Evolutionary conservation across 2,888 invertebrate genomes (phyloP), one percentile per base, ranked within the genome.

Genomic region (Cybosia mesomella): DNA sequence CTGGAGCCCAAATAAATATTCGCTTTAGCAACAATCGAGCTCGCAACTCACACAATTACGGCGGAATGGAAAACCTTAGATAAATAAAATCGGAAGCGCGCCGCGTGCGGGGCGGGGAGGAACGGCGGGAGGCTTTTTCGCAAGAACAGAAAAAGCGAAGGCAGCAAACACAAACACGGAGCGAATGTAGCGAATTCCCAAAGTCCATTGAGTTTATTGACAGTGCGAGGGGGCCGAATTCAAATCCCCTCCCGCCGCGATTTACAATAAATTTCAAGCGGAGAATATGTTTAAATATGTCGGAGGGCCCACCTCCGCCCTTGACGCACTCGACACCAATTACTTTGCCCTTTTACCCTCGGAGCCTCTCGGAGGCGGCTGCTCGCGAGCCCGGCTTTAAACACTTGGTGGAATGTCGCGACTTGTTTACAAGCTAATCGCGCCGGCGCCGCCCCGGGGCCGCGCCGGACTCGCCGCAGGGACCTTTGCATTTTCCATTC

Each of bases 241-340:
- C 91, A 90, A 91, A 92, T 90, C 91, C 92, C 90, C 89, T 84
- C 89, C 90, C 84, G 89, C 82, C 90, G 89, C 92, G 92, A 89
- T 92, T 94, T 93, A 92, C 94, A 92, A 93, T 94, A 93, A 92
- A 93, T 92, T 93, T 93, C 90, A 90, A 93, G 88, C 89, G 91
- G 86, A 88, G 92, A 93, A 93, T 93, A 94, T 94, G 94, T 92
- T 92, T 87, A 92, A 91, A 93, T 93, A 92, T 92, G 93, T 93
- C 87, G 79, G 77, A 81, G 83, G 81, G 84, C 79, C 66, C 53
- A 22, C 58, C 58, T 74, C 72, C 80, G 78, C 79, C 75, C 78
- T 79, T 80, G 49, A 69, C 70, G 74, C 80, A 72, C 85, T 82
- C 78, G 85, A 84, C 82, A 83, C 82, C 86, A 82, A 87, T 87